A percentile compares a stretch with the other conserved stretches of the same genome.
These are phyloP conservation scores for Hyppa rectilinea DNA, from an alignment of 2,888 invertebrate genomes.

Conservation along the genomic window DNA sequence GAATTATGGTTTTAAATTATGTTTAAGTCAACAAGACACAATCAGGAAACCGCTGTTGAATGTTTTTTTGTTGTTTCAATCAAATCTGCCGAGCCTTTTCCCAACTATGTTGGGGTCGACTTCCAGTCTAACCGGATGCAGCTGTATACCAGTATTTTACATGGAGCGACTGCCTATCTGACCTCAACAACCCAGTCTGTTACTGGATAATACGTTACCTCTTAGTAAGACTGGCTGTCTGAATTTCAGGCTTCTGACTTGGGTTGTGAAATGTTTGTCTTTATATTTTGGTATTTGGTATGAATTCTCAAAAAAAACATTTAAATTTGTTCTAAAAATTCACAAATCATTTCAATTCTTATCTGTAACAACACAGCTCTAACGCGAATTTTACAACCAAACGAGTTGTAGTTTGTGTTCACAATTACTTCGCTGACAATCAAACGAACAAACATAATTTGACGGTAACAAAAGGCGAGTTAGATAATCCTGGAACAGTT, in stretches of 20 bases:
- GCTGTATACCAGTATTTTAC: too few relatives aligned
- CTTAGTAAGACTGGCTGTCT: too few relatives aligned
- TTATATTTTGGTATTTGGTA: not conserved
- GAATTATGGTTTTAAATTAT: not conserved
- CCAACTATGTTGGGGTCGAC: too few relatives aligned
- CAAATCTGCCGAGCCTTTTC: too few relatives aligned
- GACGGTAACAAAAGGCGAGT: conserved; percentile 76
- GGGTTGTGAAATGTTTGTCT: too few relatives aligned
- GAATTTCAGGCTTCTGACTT: too few relatives aligned
- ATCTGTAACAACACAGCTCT: conserved; percentile 18
- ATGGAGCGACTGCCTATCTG: too few relatives aligned
- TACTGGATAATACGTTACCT: too few relatives aligned
- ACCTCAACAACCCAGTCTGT: too few relatives aligned
- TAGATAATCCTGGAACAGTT: conserved; percentile 74
- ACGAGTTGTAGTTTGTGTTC: conserved; percentile 58
- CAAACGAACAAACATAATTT: conserved; percentile 77
- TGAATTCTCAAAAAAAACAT: conserved; percentile 5
- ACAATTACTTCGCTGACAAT: conserved; percentile 70
- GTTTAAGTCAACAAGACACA: not conserved
- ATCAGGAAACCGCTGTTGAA: not conserved
- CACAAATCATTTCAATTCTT: conserved; percentile 1
- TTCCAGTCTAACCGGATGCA: too few relatives aligned
- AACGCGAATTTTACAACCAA: conserved; percentile 46
- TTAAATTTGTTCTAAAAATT: not conserved
- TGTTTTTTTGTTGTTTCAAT: too few relatives aligned